Conservation (phyloP, 2,797 vertebrate genomes). For the Muraenolepis orangiensis region DNA sequence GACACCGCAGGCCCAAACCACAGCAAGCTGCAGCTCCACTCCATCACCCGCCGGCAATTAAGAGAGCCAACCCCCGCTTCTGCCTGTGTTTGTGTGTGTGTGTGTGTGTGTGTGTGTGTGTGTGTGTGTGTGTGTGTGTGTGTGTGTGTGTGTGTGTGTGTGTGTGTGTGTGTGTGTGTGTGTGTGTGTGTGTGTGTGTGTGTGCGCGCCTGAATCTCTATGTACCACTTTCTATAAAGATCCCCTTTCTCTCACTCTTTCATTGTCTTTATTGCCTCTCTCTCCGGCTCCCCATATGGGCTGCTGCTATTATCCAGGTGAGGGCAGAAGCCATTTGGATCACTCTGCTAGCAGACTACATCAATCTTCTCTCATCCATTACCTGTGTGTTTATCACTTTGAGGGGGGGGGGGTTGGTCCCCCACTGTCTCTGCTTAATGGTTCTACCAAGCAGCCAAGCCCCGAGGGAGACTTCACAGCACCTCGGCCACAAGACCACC, state of each 20-base stretch:
- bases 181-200: conserved; percentile 8
- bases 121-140: conserved; percentile 1
- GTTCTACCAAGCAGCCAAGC: neutral
- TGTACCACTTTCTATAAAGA: conserved; percentile 20
- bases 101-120: conserved; percentile 7
- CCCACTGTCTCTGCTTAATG: neutral
- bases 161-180: conserved; percentile 10
- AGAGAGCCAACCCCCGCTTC: conserved; percentile 29
- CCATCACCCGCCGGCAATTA: conserved; percentile 59
- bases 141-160: conserved; percentile 7
- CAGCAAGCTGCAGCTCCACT: conserved; percentile 49
- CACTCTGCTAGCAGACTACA: conserved; percentile 1
- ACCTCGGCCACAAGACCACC: neutral
- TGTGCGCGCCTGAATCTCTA: conserved; percentile 7
- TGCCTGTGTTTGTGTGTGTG: conserved; percentile 17
- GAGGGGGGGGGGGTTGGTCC: neutral
- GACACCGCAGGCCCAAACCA: conserved; percentile 52
- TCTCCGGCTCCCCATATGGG: conserved; percentile 11
- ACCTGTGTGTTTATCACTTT: conserved; percentile 61
- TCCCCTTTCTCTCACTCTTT: conserved; percentile 20
- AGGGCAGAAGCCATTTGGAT: conserved; percentile 44
- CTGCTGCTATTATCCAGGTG: conserved; percentile 54
- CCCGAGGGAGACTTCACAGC: neutral
- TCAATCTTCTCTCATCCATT: conserved; percentile 56
- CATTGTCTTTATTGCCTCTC: conserved; percentile 12